Base-by-base conservation (phyloP, 2,113 vertebrate genomes). In the Lycocorax pyrrhopterus region DNA sequence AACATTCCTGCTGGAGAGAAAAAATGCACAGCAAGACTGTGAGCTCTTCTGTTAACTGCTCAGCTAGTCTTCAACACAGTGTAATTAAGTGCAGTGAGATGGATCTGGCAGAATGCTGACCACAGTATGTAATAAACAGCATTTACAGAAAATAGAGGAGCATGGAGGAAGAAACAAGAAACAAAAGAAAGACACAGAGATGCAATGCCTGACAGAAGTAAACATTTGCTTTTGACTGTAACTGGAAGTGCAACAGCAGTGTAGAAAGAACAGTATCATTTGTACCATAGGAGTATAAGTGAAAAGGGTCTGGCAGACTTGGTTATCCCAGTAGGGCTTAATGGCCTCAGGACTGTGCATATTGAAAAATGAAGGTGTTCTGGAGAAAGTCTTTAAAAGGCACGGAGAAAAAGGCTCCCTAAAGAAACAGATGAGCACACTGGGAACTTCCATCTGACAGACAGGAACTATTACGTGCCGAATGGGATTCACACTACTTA, bases 71-170 rank as follows among this genome's bases (percentile, higher is more conserved):
- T 95, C 90, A 89, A 66, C 74, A 89, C 39, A 35, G 52, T 3
- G 12, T 85, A 96, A 96, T 93, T 88, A 96, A 96, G 93, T 30
- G 86, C 68, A 85, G 63, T 11, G 46, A 93, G 83, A 96, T 73
- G 88, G 90, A 89, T 92, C 92, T 93, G 86, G 82, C 79, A 93
- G 84, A 75, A 89, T 66, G 87, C 72, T 95, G 95, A 97, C 79
- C 89, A 49, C 6, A 10, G 62, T n/a, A 76, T 2, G 16, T 5
- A 69, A 93, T 76, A 87, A 94, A 93, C 17, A 60, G 29, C 60
- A 78, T 71, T 90, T 87, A 88, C 67, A 86, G 86, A 89, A 90
- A 77, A 95, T 51, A 90, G 52, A 2, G 4, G 52, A 87, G 51
- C 62, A 52, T 3, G 21, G 66, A 68, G 33, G 37, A 74, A 82